phyloP scores from a whole-genome alignment of 2,797 vertebrate species.

The Acrossocheilus fasciatus region DNA sequence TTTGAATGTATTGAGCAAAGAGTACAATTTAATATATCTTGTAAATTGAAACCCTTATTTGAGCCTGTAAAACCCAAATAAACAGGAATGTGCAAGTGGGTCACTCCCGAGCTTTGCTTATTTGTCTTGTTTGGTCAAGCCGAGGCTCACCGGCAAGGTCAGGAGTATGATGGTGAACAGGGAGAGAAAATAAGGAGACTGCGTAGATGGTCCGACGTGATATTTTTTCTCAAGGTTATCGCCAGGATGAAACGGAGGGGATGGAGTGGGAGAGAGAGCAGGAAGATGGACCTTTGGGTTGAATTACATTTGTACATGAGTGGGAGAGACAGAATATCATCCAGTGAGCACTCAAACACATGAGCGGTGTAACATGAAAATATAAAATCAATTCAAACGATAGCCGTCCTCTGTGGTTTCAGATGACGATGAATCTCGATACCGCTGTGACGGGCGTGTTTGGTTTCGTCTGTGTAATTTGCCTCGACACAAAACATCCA shows the following conservation, averaged over 20 bases:
- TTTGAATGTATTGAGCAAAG: not conserved
- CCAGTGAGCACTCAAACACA: constrained; percentile 40
- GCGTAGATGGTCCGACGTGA: constrained; percentile 49
- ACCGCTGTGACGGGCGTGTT: not conserved
- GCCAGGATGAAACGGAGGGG: constrained; percentile 49
- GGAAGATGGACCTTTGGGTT: constrained; percentile 50
- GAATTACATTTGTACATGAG: constrained; percentile 56
- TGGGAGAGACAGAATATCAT: constrained; percentile 49
- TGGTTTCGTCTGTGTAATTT: constrained; percentile 31
- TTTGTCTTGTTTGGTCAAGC: constrained; percentile 56
- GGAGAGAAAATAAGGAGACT: constrained; percentile 48
- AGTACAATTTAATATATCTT: constrained; percentile 22
- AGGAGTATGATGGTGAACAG: constrained; percentile 33
- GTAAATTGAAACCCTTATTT: not conserved
- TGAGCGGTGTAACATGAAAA: constrained; percentile 49
- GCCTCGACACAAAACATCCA: constrained; percentile 9
- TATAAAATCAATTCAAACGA: constrained; percentile 44
- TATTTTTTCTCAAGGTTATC: constrained; percentile 63
- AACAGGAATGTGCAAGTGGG: constrained; percentile 46
- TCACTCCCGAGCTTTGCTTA: constrained; percentile 46
- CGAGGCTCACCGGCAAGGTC: constrained; percentile 54
- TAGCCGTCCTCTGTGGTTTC: constrained; percentile 35
- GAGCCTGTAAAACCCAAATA: constrained; percentile 1
- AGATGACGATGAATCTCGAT: constrained; percentile 50
- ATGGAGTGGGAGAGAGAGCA: constrained; percentile 39